A percentile compares a stretch with the other conserved stretches of the same genome.
Evolutionary conservation across 1,140 invertebrate genomes (phyloP).

Genomic region (Bacillus rossius): DNA sequence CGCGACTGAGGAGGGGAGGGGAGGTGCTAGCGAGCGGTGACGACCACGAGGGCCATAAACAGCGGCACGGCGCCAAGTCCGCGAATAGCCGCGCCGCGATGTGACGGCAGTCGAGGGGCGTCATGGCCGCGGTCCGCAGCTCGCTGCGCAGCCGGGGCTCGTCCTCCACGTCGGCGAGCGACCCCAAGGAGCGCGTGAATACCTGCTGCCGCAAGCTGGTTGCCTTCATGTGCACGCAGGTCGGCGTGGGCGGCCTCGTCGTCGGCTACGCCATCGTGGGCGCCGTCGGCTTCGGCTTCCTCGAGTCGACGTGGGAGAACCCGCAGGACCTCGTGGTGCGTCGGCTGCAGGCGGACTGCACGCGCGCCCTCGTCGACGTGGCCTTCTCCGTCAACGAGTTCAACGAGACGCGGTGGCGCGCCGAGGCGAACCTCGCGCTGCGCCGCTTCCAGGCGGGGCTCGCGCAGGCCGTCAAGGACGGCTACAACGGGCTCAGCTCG

Average conservation of each 20-base stretch:
- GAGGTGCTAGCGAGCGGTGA: no score
- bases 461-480: slow-evolving; percentile 57
- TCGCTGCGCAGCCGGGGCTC: slow-evolving; percentile 60
- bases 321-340: slow-evolving; percentile 46
- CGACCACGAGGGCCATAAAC: neutral
- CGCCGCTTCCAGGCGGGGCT: slow-evolving; percentile 65
- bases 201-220: slow-evolving; percentile 78
- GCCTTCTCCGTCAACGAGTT: slow-evolving; percentile 68
- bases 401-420: slow-evolving; percentile 64
- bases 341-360: slow-evolving; percentile 47
- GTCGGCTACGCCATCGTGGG: slow-evolving; percentile 93
- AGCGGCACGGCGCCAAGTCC: neutral
- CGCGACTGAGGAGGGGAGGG: no score
- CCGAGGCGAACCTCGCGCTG: slow-evolving; percentile 58
- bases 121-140: slow-evolving; percentile 22
- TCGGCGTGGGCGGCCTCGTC: slow-evolving; percentile 91
- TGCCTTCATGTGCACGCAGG: slow-evolving; percentile 89
- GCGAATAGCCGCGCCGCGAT: neutral
- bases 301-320: slow-evolving; percentile 69
- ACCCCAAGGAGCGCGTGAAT: slow-evolving; percentile 66
- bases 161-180: slow-evolving; percentile 55
- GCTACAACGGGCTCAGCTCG: slow-evolving; percentile 68
- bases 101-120: neutral
- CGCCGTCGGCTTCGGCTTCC: slow-evolving; percentile 82
- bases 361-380: slow-evolving; percentile 64